These are phyloP conservation scores for Volucella inflata DNA, from an alignment of 2,888 invertebrate species.

Conservation along the genomic window DNA sequence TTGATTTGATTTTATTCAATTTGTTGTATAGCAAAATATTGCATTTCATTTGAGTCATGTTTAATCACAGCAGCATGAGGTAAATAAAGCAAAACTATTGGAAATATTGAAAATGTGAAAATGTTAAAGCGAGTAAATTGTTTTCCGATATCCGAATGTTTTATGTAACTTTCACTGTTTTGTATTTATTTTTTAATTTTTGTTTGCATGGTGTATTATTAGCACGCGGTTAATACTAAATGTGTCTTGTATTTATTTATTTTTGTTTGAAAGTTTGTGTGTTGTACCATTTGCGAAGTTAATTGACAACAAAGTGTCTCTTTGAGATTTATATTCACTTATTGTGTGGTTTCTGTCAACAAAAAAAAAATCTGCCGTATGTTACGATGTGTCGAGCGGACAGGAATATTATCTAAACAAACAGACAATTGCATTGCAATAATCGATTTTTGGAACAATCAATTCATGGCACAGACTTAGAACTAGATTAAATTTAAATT, in stretches of 20 bases:
- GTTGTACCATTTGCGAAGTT: conserved; percentile 19
- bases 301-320: conserved; percentile 16
- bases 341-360: background rate
- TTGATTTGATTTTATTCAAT: conserved; percentile 11
- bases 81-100: conserved; percentile 45
- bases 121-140: conserved; percentile 14
- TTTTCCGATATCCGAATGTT: conserved; percentile 17
- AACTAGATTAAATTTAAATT: conserved; percentile 31
- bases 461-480: background rate
- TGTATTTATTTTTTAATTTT: conserved; percentile 9
- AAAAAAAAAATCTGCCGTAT: background rate
- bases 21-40: conserved; percentile 4
- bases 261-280: conserved; percentile 44
- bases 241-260: conserved; percentile 34
- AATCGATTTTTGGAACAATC: conserved; percentile 5
- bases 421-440: conserved; percentile 23
- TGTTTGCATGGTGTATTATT: conserved; percentile 47
- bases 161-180: conserved; percentile 70
- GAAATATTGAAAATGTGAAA: conserved; percentile 24
- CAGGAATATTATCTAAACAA: background rate
- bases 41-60: conserved; percentile 14
- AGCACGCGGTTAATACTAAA: conserved; percentile 25
- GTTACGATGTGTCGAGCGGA: background rate
- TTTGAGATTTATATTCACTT: background rate
- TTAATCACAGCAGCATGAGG: conserved; percentile 63